Evolutionary conservation across 2,888 invertebrate genomes (phyloP), one percentile per base, ranked within the genome.

Genomic region (Pollenia angustigena): DNA sequence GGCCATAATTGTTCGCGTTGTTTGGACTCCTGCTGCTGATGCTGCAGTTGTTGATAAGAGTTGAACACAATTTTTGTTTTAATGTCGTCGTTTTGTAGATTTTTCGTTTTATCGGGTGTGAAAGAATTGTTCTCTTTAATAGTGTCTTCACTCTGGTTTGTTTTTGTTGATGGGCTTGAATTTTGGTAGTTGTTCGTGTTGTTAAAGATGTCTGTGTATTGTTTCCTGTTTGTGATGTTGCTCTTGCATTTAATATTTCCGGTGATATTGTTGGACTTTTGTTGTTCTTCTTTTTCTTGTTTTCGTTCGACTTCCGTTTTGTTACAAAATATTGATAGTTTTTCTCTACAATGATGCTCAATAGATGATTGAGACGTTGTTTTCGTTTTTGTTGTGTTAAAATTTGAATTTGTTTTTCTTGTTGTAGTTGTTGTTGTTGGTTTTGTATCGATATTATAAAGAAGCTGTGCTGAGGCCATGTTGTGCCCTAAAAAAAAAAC

Each of bases 391-490:
- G 90, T 89, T 88, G 89, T 85, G 89, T 89, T 87, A 88, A 85
- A 82, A 89, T 88, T 87, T 88, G 90, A 89, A 90, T 91, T 90
- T 88, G 89, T 82, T 87, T 74, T 88, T 89, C 89, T 89, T 88
- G 89, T 87, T 89, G 89, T 88, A 88, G 89, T 85, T 88, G 89
- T 88, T 90, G 91, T 90, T 79, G 90, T 91, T 93, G 89, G 90
- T 90, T 91, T 92, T 91, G 92, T 92, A 91, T 92, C 92, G 93
- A 62, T 87, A 78, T 87, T 84, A 87, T 78, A 81, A 90, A 90
- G 92, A 91, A 93, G 91, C 92, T 92, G 92, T 93, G 93, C 92
- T 93, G 93, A 93, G 93, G 93, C 93, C 93, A 93, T 93, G 92
- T 93, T 93, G 93, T 92, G 93, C 93, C 93, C 93, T 93, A 76